Percentiles rank a stretch among this genome's conserved stretches.
phyloP scores from a whole-genome alignment of 1,140 invertebrate genomes.

The Penaeus indicus region DNA sequence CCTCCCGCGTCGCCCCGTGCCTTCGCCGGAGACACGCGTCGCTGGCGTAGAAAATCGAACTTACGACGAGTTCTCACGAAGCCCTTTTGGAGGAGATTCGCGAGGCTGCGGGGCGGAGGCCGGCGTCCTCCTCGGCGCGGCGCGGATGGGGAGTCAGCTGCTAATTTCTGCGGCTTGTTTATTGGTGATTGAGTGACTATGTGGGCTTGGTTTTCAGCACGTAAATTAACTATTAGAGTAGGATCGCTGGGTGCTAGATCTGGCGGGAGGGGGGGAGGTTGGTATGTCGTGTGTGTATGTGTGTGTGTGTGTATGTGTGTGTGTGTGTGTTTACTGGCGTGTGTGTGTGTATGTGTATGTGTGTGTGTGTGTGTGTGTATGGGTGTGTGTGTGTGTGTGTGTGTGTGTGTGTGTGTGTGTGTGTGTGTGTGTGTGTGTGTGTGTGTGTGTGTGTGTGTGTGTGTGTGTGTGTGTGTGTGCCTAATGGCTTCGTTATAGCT shows the following conservation, averaged over 20 bases:
- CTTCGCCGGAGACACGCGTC: too few species aligned
- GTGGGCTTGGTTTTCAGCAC: slow-evolving; percentile 63
- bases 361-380: not conserved
- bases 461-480: not conserved
- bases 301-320: slow-evolving; percentile 15
- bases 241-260: slow-evolving; percentile 57
- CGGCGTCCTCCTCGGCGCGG: not conserved
- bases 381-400: not conserved
- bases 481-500: not conserved
- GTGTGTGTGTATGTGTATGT: not conserved
- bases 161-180: slow-evolving; percentile 64
- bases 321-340: slow-evolving; percentile 28
- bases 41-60: too few species aligned
- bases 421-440: not conserved
- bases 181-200: slow-evolving; percentile 62
- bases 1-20: too few species aligned
- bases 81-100: not conserved
- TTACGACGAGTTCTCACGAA: not conserved
- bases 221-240: slow-evolving; percentile 64
- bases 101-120: not conserved
- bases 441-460: not conserved
- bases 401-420: slow-evolving; percentile 10
- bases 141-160: slow-evolving; percentile 42
- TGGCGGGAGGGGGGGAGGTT: slow-evolving; percentile 44
- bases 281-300: slow-evolving; percentile 25